Evolutionary conservation across 2,113 vertebrate genomes (phyloP), one percentile per base, ranked within the genome.

Genomic region (Acanthisitta chloris): DNA sequence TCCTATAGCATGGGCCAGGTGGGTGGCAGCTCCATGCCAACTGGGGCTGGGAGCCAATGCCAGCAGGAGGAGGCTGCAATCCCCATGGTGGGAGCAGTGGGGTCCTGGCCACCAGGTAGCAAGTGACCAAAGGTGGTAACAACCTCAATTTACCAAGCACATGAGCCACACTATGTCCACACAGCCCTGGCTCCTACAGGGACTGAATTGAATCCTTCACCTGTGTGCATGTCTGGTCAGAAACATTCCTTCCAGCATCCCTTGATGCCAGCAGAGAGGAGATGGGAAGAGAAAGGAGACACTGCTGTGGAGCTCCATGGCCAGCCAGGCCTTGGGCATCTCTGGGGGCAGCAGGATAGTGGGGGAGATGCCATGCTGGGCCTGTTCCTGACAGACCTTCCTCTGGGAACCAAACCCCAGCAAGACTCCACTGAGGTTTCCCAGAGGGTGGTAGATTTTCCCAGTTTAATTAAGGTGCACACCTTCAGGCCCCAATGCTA

Each of bases 1-100:
- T 55, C 51, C 76, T 45, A 21, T 33, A 40, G 38, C 2, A 6
- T 1, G 2, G 28, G 17, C n/a, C 45, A 65, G 61, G 20, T 0
- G 3, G 9, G 31, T 48, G 38, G 7, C 57, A 58, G 48, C 29
- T 69, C 71, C 3, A 7, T 24, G 8, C 49, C 40, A 40, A 18
- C 11, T 0, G 29, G 10, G 57, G 6, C 57, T 81, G 54, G 33
- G 25, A 81, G 67, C 34, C 0, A 0, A 19, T 49, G 78, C 38
- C 5, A 4, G 48, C 70, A 61, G 55, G 31, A 88, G 4, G 8
- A 85, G 52, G 26, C 42, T 90, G 46, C 61, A 52, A 71, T 36
- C 12, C 26, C 66, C 1, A 2, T 66, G 61, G 34, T 62, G 61
- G 59, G 10, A 73, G 43, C n/a, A 24, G 31, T 3, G n/a, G 36